A percentile compares a stretch with the other conserved stretches of the same genome.
Conservation (phyloP, 2,113 vertebrate species). For the Chauna torquata region DNA sequence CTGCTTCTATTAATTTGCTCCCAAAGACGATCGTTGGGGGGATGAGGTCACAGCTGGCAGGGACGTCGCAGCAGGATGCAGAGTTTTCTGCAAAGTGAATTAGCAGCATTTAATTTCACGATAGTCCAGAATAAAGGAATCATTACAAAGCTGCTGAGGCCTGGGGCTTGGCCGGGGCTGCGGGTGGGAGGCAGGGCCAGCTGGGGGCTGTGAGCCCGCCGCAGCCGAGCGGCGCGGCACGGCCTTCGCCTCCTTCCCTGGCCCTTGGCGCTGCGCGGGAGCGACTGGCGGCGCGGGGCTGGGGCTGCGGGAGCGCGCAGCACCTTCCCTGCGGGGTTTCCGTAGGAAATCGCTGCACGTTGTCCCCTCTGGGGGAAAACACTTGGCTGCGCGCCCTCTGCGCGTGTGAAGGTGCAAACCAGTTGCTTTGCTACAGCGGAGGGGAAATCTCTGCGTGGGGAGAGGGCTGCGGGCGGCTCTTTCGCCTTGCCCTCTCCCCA, state of each 20-base stretch:
- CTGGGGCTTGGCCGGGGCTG: background rate
- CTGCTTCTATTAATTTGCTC: conserved; percentile 54
- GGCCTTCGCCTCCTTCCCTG: too few species aligned
- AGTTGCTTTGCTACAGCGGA: background rate
- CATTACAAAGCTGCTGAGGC: background rate
- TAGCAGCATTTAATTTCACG: conserved; percentile 16
- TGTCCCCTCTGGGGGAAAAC: background rate
- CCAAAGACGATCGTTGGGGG: background rate
- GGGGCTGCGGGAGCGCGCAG: background rate
- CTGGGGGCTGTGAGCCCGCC: too few species aligned
- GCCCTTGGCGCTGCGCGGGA: too few species aligned
- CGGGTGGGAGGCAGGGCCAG: background rate
- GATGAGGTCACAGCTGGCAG: conserved; percentile 58
- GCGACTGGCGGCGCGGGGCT: background rate
- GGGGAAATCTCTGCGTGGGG: background rate
- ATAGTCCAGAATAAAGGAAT: background rate
- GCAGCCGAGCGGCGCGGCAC: too few species aligned
- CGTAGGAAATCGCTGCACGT: rapidly evolving
- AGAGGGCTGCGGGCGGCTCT: too few species aligned
- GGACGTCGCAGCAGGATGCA: background rate
- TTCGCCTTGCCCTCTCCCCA: background rate
- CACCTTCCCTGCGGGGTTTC: background rate
- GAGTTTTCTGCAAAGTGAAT: conserved; percentile 24
- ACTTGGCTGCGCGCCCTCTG: too few species aligned
- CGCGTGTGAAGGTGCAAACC: background rate